A percentile compares a stretch with the other conserved stretches of the same genome.
Conservation (phyloP, 2,113 vertebrate species). For the Ovis canadensis region DNA sequence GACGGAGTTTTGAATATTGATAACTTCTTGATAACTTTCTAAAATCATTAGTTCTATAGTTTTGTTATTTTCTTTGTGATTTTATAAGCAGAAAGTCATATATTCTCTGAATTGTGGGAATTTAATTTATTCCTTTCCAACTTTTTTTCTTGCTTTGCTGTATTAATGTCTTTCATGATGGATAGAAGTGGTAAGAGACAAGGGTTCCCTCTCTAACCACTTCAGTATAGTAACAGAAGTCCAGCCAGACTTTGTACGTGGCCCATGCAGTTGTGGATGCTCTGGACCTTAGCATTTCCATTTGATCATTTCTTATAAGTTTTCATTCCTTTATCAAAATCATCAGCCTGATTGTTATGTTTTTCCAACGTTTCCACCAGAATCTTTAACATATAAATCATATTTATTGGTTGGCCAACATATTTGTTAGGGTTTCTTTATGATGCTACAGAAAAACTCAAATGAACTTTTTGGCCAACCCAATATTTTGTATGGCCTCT, state of each 20-base stretch:
- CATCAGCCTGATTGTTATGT: not conserved
- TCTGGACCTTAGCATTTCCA: not conserved
- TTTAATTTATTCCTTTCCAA: not conserved
- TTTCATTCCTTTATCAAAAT: not conserved
- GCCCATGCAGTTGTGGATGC: not conserved
- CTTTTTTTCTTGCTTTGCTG: not conserved
- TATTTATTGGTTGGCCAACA: not conserved
- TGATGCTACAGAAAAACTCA: not conserved
- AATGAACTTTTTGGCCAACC: not conserved
- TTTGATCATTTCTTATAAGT: not conserved
- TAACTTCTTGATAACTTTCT: not conserved
- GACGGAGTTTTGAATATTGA: not conserved
- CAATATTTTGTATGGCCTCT: not conserved
- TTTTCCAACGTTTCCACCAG: not conserved
- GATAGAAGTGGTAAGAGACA: not conserved
- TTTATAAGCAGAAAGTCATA: not conserved
- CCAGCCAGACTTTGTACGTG: not conserved
- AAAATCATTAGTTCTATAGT: not conserved
- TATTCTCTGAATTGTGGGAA: not conserved
- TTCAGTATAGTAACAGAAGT: not conserved
- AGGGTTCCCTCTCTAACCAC: not conserved
- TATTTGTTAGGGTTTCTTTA: not conserved
- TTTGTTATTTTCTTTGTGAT: not conserved
- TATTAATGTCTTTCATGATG: not conserved
- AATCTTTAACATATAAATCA: not conserved